A percentile compares a stretch with the other conserved stretches of the same genome.
phyloP scores from a whole-genome alignment of 2,113 vertebrate genomes.

The Chascanopsetta lugubris region DNA sequence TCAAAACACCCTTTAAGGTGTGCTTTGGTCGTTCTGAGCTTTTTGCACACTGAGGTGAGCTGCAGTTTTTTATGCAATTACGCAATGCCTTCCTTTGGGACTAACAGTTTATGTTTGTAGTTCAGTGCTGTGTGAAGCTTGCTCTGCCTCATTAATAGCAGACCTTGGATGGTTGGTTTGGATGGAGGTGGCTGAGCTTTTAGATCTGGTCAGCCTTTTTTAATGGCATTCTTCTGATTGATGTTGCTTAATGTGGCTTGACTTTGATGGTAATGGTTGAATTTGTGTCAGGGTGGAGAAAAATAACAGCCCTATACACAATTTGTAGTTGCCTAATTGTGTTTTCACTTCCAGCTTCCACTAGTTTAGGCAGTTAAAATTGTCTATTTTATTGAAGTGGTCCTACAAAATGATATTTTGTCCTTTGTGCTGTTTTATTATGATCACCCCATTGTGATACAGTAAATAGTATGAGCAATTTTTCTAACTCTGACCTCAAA shows the following conservation, averaged over 20 bases:
- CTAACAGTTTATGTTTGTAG: constrained; percentile 13
- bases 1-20: not conserved
- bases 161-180: constrained; percentile 1
- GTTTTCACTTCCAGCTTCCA: constrained; percentile 22
- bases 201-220: constrained; percentile 22
- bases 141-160: constrained; percentile 42
- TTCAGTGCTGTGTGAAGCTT: constrained; percentile 25
- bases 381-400: too few species aligned
- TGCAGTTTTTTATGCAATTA: constrained; percentile 8
- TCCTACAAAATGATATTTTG: too few species aligned
- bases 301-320: constrained; percentile 19
- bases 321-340: constrained; percentile 26
- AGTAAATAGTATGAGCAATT: not conserved
- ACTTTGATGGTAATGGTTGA: not conserved
- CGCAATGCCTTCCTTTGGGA: not conserved
- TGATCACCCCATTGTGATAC: not conserved
- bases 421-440: not conserved
- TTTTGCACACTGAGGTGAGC: not conserved
- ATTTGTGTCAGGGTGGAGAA: constrained; percentile 49
- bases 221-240: constrained; percentile 47
- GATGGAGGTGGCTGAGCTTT: constrained; percentile 15
- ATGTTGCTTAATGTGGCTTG: constrained; percentile 21
- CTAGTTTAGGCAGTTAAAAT: constrained; percentile 1
- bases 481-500: not conserved
- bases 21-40: not conserved